Conservation (phyloP, 2,888 invertebrate genomes). For the Pristionchus fissidentatus region DNA sequence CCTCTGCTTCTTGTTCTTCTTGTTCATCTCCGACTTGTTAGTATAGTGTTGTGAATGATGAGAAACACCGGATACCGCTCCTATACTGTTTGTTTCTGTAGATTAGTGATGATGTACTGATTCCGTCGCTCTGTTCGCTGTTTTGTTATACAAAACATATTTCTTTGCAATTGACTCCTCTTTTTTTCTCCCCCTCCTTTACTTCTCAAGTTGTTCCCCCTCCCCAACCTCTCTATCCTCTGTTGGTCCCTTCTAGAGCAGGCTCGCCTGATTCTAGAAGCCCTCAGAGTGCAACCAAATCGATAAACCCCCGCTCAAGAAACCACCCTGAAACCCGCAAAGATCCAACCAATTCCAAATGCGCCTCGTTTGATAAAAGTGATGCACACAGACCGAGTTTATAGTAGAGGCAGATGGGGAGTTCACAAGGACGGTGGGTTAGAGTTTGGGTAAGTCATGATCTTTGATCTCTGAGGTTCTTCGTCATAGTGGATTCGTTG, state of each 20-base stretch:
- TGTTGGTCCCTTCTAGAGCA: background rate
- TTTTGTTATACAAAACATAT: too few relatives aligned
- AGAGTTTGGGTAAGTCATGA: too few relatives aligned
- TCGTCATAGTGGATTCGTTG: too few relatives aligned
- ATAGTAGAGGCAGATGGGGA: too few relatives aligned
- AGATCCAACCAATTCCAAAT: background rate
- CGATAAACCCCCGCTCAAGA: background rate
- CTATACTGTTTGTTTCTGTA: slow-evolving; percentile 21
- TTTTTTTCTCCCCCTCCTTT: too few relatives aligned
- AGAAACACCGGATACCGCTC: background rate
- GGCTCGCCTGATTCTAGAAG: background rate
- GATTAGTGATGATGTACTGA: slow-evolving; percentile 43
- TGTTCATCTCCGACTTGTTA: too few relatives aligned
- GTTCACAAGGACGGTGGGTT: too few relatives aligned
- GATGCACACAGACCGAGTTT: background rate
- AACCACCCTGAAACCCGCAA: background rate
- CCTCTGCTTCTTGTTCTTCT: too few relatives aligned
- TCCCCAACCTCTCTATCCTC: background rate
- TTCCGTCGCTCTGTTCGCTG: too few relatives aligned
- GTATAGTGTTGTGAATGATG: slow-evolving; percentile 23
- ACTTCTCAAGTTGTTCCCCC: background rate
- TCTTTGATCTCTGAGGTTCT: too few relatives aligned
- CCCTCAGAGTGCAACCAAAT: background rate
- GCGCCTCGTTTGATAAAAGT: slow-evolving; percentile 22
- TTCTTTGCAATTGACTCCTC: too few relatives aligned